A percentile compares a stretch with the other conserved stretches of the same genome.
Conservation (phyloP, 2,888 invertebrate species). For the Margaritifera margaritifera region DNA sequence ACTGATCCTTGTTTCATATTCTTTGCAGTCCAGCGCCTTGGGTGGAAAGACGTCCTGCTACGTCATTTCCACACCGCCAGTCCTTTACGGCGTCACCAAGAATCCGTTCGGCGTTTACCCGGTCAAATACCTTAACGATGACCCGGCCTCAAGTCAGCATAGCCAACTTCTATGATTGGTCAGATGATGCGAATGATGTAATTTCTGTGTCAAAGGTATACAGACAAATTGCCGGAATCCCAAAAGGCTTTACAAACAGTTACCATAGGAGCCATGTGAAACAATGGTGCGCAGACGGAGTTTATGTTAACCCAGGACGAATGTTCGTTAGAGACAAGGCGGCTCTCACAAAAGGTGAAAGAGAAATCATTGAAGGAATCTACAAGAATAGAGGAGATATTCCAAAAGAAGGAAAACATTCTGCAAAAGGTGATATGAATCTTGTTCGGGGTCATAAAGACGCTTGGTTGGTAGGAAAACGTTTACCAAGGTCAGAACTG, state of each 20-base stretch:
- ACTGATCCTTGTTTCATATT: not conserved
- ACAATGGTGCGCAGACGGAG: slow-evolving; percentile 36
- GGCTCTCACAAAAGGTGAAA: slow-evolving; percentile 61
- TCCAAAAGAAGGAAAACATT: slow-evolving; percentile 18
- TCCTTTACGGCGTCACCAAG: slow-evolving; percentile 48
- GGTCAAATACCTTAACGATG: slow-evolving; percentile 36
- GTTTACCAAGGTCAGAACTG: slow-evolving; percentile 17
- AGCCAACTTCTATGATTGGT: slow-evolving; percentile 61
- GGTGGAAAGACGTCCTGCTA: slow-evolving; percentile 38
- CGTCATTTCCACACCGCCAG: slow-evolving; percentile 41
- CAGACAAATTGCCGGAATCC: slow-evolving; percentile 46
- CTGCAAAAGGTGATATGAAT: slow-evolving; percentile 28
- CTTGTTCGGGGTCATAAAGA: slow-evolving; percentile 55
- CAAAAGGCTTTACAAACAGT: slow-evolving; percentile 24
- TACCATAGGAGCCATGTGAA: slow-evolving; percentile 18
- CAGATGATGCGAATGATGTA: slow-evolving; percentile 32
- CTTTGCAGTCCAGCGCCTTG: slow-evolving; percentile 27
- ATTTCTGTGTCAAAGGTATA: slow-evolving; percentile 53
- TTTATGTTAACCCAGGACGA: slow-evolving; percentile 48
- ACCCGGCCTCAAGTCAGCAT: slow-evolving; percentile 51
- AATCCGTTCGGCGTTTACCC: slow-evolving; percentile 40
- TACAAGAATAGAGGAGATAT: slow-evolving; percentile 58
- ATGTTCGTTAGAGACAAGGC: slow-evolving; percentile 62
- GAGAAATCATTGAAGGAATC: slow-evolving; percentile 63
- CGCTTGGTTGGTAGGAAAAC: slow-evolving; percentile 57